Evolutionary conservation across 2,113 vertebrate species (phyloP).

Genomic region (Loxodonta africana): DNA sequence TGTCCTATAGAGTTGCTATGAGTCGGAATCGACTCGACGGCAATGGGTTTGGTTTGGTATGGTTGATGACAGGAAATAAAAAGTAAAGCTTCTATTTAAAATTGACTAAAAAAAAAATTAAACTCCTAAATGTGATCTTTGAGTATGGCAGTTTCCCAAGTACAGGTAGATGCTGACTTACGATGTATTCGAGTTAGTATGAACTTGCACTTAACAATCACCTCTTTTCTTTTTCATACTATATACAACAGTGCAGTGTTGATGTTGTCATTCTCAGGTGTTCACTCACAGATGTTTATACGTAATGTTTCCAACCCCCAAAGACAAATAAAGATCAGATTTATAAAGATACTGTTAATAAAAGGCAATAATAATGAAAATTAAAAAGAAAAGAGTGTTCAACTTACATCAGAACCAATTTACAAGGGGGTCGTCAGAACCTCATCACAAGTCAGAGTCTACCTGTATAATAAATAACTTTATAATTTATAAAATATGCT

Average conservation of each 20-base stretch:
- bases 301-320: background rate
- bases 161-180: background rate
- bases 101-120: conserved; percentile 23
- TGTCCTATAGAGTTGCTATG: no score
- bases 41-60: background rate
- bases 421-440: background rate
- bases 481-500: background rate
- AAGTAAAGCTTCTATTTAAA: conserved; percentile 28
- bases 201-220: no score
- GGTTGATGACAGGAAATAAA: conserved; percentile 40
- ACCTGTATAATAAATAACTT: background rate
- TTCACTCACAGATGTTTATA: background rate
- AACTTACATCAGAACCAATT: background rate
- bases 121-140: background rate
- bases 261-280: background rate
- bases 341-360: background rate
- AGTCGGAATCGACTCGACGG: no score
- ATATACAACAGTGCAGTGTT: background rate
- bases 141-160: background rate
- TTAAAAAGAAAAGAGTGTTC: background rate
- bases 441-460: background rate
- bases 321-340: background rate
- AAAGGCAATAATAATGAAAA: background rate
- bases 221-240: background rate
- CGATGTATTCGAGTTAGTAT: background rate